Percentiles rank a stretch among this genome's conserved stretches.
Evolutionary conservation across 2,797 vertebrate species (phyloP).

Genomic region (Siniperca scherzeri): DNA sequence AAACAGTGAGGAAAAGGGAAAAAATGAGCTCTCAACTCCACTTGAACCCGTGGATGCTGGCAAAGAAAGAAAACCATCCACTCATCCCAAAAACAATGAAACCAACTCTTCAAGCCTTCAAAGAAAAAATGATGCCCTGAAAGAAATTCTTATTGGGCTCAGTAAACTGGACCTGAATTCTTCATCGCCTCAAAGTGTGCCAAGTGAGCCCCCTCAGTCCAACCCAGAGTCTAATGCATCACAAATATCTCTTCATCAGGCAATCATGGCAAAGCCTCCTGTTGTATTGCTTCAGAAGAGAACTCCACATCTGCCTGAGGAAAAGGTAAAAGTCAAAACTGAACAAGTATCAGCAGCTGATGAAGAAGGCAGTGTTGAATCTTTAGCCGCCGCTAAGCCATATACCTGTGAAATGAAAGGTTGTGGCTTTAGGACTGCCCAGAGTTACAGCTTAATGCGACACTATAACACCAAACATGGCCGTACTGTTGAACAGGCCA

Average conservation of each 20-base stretch:
- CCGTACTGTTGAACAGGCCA: slow-evolving; percentile 89
- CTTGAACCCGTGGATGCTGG: slow-evolving; percentile 37
- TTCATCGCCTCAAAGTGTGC: slow-evolving; percentile 56
- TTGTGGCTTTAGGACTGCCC: slow-evolving; percentile 92
- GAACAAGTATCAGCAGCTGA: slow-evolving; percentile 19
- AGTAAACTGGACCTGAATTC: slow-evolving; percentile 92
- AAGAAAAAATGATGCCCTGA: slow-evolving; percentile 85
- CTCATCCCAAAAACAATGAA: slow-evolving; percentile 48
- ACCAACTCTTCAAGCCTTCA: slow-evolving; percentile 60
- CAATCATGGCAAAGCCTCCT: slow-evolving; percentile 83
- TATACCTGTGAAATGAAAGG: slow-evolving; percentile 91
- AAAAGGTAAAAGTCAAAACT: slow-evolving; percentile 26
- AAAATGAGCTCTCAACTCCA: slow-evolving; percentile 62
- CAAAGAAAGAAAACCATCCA: slow-evolving; percentile 61
- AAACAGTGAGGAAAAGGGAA: slow-evolving; percentile 77
- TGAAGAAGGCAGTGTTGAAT: slow-evolving; percentile 69
- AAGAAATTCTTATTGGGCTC: slow-evolving; percentile 91
- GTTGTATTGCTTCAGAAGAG: slow-evolving; percentile 72
- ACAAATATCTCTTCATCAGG: slow-evolving; percentile 81
- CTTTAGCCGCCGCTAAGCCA: slow-evolving; percentile 90
- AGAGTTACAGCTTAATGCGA: slow-evolving; percentile 91
- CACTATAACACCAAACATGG: slow-evolving; percentile 94
- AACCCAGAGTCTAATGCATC: slow-evolving; percentile 76
- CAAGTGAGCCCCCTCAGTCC: slow-evolving; percentile 75
- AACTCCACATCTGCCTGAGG: slow-evolving; percentile 34